Evolutionary conservation across 1,140 invertebrate species (phyloP).

Genomic region (Trialeurodes vaporariorum): DNA sequence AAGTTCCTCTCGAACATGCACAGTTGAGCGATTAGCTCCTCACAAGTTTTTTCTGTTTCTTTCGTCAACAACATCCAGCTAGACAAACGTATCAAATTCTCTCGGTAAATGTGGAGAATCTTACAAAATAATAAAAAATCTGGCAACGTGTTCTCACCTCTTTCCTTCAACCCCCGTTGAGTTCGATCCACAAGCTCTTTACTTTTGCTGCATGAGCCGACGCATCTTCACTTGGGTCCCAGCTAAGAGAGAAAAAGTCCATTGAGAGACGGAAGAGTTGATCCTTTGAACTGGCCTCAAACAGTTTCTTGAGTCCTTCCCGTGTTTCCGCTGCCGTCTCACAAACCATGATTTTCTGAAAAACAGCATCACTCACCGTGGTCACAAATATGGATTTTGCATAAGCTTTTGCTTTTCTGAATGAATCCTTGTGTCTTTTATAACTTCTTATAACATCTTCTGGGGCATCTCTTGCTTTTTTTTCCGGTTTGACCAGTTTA

Average conservation of each 20-base stretch:
- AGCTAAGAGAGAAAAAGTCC: not conserved
- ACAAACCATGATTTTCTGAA: not conserved
- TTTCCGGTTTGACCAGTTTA: conserved; percentile 22
- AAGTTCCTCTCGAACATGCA: conserved; percentile 25
- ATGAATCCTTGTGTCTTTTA: conserved; percentile 1
- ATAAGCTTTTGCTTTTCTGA: conserved; percentile 3
- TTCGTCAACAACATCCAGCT: not conserved
- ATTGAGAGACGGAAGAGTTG: not conserved
- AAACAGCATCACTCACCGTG: conserved; percentile 17
- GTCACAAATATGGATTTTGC: too few relatives aligned
- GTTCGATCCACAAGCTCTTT: conserved; percentile 10
- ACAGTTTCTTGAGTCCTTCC: not conserved
- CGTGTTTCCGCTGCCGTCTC: not conserved
- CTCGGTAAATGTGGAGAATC: not conserved
- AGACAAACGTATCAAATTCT: not conserved
- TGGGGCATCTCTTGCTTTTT: conserved; percentile 14
- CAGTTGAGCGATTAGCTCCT: conserved; percentile 22
- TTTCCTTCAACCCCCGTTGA: conserved; percentile 20
- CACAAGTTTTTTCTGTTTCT: conserved; percentile 20
- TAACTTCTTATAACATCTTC: conserved; percentile 5
- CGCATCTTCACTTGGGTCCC: not conserved
- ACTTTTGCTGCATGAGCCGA: not conserved
- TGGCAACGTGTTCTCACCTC: not conserved
- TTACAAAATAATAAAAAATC: not conserved
- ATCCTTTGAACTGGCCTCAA: conserved; percentile 18